Evolutionary conservation across 53 echinoderm and acorn worm genomes (phyloP), one percentile per base, ranked within the genome.

Genomic region (Antedon mediterranea): DNA sequence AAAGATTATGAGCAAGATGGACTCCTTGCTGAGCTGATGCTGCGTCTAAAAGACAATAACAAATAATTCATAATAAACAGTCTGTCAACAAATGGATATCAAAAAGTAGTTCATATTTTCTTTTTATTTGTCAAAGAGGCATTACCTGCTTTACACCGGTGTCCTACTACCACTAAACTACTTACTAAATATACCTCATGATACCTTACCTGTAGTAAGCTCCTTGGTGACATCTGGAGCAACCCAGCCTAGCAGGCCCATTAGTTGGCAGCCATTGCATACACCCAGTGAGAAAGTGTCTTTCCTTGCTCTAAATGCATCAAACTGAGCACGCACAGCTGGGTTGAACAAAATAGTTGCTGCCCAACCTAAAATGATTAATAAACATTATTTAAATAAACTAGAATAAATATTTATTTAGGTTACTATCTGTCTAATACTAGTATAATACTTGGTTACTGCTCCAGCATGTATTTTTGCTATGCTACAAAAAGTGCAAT

Each of bases 181-280:
- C n/a, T n/a, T n/a, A n/a, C n/a, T n/a, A n/a, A n/a, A n/a, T n/a
- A n/a, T n/a, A n/a, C n/a, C n/a, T n/a, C n/a, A n/a, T n/a, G n/a
- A n/a, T n/a, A n/a, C n/a, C n/a, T n/a, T n/a, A n/a, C n/a, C n/a
- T n/a, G n/a, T n/a, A n/a, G n/a, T 57, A 18, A 23, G 2, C 57
- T 57, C 20, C 77, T 73, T 33, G 71, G 72, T 72, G 30, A 74
- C 32, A 37, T 87, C 89, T 26, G 95, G 87, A 33, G 91, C 89
- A 34, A 94, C 91, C 97, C 97, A 92, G 71, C 97, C 97, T n/a
- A 95, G 83, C 33, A 95, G 79, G 3, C 88, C 92, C 97, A 95
- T 95, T 33, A 95, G 89, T 83, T 94, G 97, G 73, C 97, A 95
- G 31, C 97, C 97, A 73, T 95, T 95, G 78, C 97, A 95, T 31